A percentile compares a stretch with the other conserved stretches of the same genome.
Evolutionary conservation across 2,113 vertebrate species (phyloP).

Genomic region (Caranx ignobilis): DNA sequence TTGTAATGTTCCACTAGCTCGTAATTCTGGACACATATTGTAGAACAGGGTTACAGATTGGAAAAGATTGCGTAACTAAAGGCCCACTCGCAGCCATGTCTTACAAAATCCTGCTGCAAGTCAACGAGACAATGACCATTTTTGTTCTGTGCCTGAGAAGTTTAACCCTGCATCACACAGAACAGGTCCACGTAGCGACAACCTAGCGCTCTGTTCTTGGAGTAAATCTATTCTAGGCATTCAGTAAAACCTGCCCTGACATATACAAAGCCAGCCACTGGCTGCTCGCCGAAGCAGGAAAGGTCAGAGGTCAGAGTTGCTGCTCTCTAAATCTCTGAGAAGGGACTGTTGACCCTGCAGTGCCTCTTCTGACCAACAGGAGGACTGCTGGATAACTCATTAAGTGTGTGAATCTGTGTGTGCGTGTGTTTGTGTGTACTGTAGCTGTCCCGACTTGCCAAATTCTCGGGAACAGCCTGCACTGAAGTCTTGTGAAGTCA

Average conservation of each 20-base stretch:
- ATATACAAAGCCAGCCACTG: not conserved
- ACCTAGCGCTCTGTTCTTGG: not conserved
- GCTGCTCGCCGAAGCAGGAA: slow-evolving; percentile 5
- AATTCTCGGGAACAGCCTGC: slow-evolving; percentile 68
- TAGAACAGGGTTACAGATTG: slow-evolving; percentile 26
- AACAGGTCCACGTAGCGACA: not conserved
- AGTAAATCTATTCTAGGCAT: slow-evolving; percentile 25
- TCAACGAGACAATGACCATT: slow-evolving; percentile 17
- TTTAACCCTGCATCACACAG: not conserved
- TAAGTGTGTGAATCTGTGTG: slow-evolving; percentile 33
- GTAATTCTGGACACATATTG: slow-evolving; percentile 1
- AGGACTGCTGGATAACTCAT: slow-evolving; percentile 32
- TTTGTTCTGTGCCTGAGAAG: not conserved
- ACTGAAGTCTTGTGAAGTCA: slow-evolving; percentile 65
- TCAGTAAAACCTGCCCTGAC: slow-evolving; percentile 8
- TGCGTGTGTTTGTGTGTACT: slow-evolving; percentile 30
- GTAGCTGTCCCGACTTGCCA: slow-evolving; percentile 72
- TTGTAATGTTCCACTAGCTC: slow-evolving; percentile 3
- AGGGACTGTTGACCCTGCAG: slow-evolving; percentile 51
- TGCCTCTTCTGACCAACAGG: slow-evolving; percentile 56
- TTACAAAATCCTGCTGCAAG: slow-evolving; percentile 22
- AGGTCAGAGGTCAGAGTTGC: slow-evolving; percentile 45
- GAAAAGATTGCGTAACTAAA: slow-evolving; percentile 34
- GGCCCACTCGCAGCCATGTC: slow-evolving; percentile 14
- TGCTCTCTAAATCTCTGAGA: slow-evolving; percentile 24